phyloP scores from a whole-genome alignment of 2,113 vertebrate genomes.

The Rhagologus leucostigma region DNA sequence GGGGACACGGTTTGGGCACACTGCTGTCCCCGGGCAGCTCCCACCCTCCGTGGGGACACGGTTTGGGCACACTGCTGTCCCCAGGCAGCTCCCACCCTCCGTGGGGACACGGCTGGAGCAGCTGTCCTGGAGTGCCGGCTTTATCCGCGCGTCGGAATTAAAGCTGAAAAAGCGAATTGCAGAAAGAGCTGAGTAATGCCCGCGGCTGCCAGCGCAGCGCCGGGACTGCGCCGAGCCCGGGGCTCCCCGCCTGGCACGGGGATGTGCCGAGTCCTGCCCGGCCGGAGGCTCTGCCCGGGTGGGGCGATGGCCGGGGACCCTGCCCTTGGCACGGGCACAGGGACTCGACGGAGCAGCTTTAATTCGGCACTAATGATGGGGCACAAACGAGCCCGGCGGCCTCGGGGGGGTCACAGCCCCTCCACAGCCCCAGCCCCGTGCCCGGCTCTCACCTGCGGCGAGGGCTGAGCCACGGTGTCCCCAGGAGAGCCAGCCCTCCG shows the following conservation, averaged over 20 bases:
- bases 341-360: not conserved
- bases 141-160: fast-evolving
- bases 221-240: not conserved
- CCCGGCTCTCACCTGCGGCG: not conserved
- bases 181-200: not conserved
- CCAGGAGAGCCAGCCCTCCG: not conserved
- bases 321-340: not conserved
- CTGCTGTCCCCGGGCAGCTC: not conserved
- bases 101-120: too few species aligned
- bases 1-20: too few species aligned
- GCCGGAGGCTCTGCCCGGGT: not conserved
- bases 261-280: not conserved
- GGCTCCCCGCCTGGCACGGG: not conserved
- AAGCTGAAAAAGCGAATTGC: not conserved
- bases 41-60: not conserved
- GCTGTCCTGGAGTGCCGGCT: not conserved
- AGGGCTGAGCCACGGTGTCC: not conserved
- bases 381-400: too few species aligned
- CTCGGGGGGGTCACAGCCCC: not conserved
- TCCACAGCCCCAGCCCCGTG: not conserved
- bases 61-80: not conserved
- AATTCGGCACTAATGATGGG: not conserved
- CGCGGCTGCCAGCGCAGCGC: not conserved
- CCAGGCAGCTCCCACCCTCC: not conserved
- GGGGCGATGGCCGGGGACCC: not conserved